Evolutionary conservation across 1,140 invertebrate species (phyloP).

Genomic region (Cepaea nemoralis): DNA sequence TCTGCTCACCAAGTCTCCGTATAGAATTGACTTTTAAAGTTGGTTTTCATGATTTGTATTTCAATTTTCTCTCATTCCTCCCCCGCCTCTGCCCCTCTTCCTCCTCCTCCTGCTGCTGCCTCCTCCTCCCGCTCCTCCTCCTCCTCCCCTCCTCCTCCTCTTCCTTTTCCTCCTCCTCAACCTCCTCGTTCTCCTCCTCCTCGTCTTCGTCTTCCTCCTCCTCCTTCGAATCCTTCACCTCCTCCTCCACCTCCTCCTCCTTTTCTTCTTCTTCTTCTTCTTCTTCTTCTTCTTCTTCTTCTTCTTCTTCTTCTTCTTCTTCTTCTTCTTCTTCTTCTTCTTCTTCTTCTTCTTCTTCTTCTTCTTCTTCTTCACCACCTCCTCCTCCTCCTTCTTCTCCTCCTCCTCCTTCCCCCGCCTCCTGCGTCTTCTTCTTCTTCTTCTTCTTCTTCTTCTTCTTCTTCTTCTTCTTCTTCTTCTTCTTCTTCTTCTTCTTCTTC

Average conservation of each 20-base stretch:
- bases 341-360: not conserved
- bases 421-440: too few species aligned
- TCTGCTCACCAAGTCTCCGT: too few species aligned
- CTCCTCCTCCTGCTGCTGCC: not conserved
- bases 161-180: not conserved
- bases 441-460: conserved; percentile 11
- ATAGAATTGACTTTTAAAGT: too few species aligned
- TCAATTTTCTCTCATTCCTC: not conserved
- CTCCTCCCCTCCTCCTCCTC: not conserved
- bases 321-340: not conserved
- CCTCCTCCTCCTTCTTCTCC: not conserved
- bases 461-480: conserved; percentile 18
- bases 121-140: not conserved
- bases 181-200: not conserved
- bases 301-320: too few species aligned
- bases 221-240: not conserved
- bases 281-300: not conserved
- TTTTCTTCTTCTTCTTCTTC: not conserved
- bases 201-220: not conserved
- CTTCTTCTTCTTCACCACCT: too few species aligned
- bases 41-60: too few species aligned
- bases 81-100: not conserved
- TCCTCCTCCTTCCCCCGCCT: conserved; percentile 2
- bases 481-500: not conserved
- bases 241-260: not conserved